These are phyloP conservation scores for Papilio polytes DNA, from an alignment of 1,140 invertebrate species.

Conservation along the genomic window DNA sequence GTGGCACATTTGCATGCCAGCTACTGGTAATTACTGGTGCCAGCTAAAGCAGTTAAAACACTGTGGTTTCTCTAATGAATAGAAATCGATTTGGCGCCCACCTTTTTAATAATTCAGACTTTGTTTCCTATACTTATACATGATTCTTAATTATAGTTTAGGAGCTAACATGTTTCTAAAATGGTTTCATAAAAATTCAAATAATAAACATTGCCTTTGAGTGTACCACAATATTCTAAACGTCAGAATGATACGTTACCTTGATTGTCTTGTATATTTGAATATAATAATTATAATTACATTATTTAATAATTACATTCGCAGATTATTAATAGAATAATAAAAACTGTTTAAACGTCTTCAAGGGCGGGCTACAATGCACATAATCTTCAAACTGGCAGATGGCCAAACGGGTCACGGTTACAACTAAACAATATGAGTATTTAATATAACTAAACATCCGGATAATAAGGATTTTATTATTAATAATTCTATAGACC, in stretches of 20 bases:
- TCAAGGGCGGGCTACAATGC: constrained; percentile 27
- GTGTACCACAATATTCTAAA: not conserved
- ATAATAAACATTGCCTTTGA: not conserved
- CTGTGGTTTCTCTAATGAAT: no score
- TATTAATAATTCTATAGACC: not conserved
- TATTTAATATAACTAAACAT: constrained; percentile 33
- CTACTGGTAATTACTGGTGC: no score
- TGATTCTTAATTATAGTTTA: no score
- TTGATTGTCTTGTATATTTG: not conserved
- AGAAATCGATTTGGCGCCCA: no score
- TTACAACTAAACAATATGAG: constrained; percentile 23
- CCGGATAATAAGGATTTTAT: constrained; percentile 22
- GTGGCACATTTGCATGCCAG: no score
- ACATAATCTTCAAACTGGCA: constrained; percentile 50
- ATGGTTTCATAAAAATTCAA: no score
- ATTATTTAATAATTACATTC: not conserved
- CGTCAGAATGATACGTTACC: not conserved
- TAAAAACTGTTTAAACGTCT: not conserved
- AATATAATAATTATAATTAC: not conserved
- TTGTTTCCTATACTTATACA: no score
- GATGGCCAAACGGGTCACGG: constrained; percentile 51
- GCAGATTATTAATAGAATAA: not conserved
- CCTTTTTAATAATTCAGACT: no score
- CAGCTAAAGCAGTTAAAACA: no score
- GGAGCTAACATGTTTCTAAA: no score